These are phyloP conservation scores for Spilogale gracilis DNA, from an alignment of 2,113 vertebrate genomes.

Conservation along the genomic window DNA sequence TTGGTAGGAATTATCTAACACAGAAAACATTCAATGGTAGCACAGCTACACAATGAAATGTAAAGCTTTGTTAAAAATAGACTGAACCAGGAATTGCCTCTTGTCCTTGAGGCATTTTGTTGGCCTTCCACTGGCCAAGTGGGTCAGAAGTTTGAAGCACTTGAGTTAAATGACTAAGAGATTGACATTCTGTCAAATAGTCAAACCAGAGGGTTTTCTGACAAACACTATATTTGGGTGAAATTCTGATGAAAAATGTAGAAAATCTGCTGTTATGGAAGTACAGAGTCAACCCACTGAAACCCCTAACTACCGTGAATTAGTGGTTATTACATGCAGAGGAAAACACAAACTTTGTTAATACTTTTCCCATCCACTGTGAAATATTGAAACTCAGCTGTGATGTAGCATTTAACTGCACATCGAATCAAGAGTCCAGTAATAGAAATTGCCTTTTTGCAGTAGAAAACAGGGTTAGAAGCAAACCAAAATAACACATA, in stretches of 20 bases:
- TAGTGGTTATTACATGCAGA: constrained; percentile 62
- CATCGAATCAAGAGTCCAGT: constrained; percentile 79
- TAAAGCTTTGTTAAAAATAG: not conserved
- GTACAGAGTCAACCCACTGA: constrained; percentile 61
- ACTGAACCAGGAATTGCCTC: not conserved
- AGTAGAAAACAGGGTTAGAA: constrained; percentile 80
- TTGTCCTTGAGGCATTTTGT: not conserved
- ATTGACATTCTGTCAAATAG: constrained; percentile 61
- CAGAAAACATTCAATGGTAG: not conserved
- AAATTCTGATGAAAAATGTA: constrained; percentile 67
- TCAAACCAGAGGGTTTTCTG: constrained; percentile 58
- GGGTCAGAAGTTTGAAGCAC: constrained; percentile 4
- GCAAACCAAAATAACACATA: constrained; percentile 83
- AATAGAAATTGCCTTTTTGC: constrained; percentile 83
- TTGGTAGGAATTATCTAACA: not conserved
- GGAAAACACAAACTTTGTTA: constrained; percentile 76
- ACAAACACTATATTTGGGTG: constrained; percentile 72
- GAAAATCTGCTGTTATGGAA: constrained; percentile 62
- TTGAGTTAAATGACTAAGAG: constrained; percentile 45
- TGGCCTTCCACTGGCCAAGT: not conserved
- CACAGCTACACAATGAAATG: not conserved
- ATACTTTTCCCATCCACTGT: constrained; percentile 73
- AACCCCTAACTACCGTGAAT: constrained; percentile 70
- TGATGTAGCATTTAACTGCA: constrained; percentile 78
- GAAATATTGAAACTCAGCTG: constrained; percentile 74